Evolutionary conservation across 1,140 invertebrate species (phyloP).

Genomic region (Holotrichia oblita): DNA sequence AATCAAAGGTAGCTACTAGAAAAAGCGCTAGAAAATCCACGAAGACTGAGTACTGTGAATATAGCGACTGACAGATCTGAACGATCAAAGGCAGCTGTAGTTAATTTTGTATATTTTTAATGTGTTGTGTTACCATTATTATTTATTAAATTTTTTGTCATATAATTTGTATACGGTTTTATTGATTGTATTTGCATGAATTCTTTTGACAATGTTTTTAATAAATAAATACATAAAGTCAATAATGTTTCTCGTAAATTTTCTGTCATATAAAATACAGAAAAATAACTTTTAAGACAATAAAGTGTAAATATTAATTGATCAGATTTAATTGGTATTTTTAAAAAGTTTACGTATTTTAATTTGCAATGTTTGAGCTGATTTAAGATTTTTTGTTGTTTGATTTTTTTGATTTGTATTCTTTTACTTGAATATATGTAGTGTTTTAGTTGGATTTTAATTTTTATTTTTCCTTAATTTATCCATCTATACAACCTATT

Average conservation of each 20-base stretch:
- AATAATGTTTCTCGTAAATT: background rate
- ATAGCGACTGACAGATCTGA: slow-evolving; percentile 40
- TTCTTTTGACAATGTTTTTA: background rate
- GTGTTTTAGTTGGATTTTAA: background rate
- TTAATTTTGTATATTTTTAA: slow-evolving; percentile 42
- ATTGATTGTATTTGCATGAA: slow-evolving; percentile 9
- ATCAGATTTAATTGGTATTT: too few relatives aligned
- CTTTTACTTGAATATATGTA: slow-evolving; percentile 11
- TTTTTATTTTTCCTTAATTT: background rate
- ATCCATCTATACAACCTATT: background rate
- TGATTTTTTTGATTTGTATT: background rate
- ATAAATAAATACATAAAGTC: background rate
- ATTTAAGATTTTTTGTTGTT: too few relatives aligned
- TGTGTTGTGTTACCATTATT: slow-evolving; percentile 36
- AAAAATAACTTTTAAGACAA: too few relatives aligned
- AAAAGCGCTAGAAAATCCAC: slow-evolving; percentile 43
- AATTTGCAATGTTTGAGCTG: too few relatives aligned
- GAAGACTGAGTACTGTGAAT: slow-evolving; percentile 45
- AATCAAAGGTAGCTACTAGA: slow-evolving; percentile 32
- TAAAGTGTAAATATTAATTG: too few relatives aligned
- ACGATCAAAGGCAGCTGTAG: background rate
- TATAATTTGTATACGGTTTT: slow-evolving; percentile 1
- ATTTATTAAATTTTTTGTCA: slow-evolving; percentile 39
- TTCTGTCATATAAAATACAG: background rate
- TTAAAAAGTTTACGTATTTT: too few relatives aligned